Conservation (phyloP, 2,113 vertebrate genomes). For the Hippolais icterina region DNA sequence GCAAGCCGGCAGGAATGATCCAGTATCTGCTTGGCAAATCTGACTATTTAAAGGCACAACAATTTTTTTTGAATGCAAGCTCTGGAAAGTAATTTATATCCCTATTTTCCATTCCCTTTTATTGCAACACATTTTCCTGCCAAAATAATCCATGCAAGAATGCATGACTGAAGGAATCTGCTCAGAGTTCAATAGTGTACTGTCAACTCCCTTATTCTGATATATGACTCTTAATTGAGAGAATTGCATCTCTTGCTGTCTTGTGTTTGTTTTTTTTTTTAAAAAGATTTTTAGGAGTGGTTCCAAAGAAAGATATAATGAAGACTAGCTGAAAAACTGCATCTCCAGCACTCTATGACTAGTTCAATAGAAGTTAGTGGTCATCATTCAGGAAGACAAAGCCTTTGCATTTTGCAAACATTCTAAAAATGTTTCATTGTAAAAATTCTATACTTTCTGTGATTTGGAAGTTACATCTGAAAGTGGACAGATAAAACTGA, state of each 20-base stretch:
- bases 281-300: neutral
- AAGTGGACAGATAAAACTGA: neutral
- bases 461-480: neutral
- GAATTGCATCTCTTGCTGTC: neutral
- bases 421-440: too few relatives aligned
- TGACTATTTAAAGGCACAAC: constrained; percentile 29
- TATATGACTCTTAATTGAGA: neutral
- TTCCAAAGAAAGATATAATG: neutral
- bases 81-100: constrained; percentile 51
- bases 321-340: neutral
- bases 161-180: constrained; percentile 38
- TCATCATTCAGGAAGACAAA: neutral
- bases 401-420: neutral
- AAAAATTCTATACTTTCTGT: neutral
- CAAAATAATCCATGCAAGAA: constrained; percentile 63
- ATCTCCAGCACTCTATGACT: neutral
- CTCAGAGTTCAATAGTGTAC: constrained; percentile 26
- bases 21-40: constrained; percentile 51
- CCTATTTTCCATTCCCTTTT: constrained; percentile 34
- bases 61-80: constrained; percentile 56
- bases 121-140: constrained; percentile 40
- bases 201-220: constrained; percentile 20
- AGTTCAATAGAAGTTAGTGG: neutral
- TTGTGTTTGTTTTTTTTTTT: neutral
- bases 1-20: constrained; percentile 39